Conservation (phyloP, 2,797 vertebrate genomes). For the Sebastes iracundus region DNA sequence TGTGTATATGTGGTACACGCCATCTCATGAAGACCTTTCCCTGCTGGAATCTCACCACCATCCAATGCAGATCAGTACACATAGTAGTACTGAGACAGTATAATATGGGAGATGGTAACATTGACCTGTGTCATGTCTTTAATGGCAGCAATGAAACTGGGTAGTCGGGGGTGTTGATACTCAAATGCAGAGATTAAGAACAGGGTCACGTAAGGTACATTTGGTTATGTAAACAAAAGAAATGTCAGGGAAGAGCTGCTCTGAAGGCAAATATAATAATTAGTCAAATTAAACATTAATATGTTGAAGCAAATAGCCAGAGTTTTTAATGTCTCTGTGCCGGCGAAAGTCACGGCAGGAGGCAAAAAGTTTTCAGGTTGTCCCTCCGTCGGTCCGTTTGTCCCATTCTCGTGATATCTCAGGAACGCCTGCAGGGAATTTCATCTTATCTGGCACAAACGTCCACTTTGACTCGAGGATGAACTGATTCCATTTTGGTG, state of each 20-base stretch:
- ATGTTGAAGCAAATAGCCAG: background rate
- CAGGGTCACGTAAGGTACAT: background rate
- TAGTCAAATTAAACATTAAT: background rate
- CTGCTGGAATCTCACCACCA: conserved; percentile 31
- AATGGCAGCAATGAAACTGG: background rate
- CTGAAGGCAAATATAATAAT: conserved; percentile 6
- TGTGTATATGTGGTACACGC: background rate
- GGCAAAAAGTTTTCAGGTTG: background rate
- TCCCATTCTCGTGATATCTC: background rate
- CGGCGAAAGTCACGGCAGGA: background rate
- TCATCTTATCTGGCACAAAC: background rate
- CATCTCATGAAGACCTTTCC: conserved; percentile 18
- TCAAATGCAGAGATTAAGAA: background rate
- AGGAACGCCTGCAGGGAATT: background rate
- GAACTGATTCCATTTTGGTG: background rate
- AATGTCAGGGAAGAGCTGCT: background rate
- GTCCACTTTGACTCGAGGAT: background rate
- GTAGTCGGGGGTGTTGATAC: background rate
- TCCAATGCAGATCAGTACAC: background rate
- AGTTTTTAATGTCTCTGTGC: background rate
- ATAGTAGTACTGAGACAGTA: background rate
- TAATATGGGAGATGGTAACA: background rate
- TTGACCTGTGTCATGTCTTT: background rate
- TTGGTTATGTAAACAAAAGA: background rate
- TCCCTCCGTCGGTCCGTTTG: background rate